Evolutionary conservation across 2,113 vertebrate genomes (phyloP).

Genomic region (Polyodon spathula): DNA sequence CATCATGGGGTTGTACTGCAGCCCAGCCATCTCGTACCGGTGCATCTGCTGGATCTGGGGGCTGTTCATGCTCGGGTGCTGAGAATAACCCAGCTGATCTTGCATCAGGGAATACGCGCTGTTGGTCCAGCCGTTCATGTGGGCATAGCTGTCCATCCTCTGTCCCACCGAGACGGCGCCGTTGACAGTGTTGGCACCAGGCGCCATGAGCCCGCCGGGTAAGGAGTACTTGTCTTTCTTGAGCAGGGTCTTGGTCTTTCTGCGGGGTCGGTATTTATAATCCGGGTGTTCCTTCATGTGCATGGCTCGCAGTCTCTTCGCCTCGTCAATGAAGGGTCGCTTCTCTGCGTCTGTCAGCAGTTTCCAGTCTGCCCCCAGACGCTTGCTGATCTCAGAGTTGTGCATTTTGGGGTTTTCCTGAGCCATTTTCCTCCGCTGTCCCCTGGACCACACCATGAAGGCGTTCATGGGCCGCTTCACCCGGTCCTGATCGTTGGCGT

Average conservation of each 20-base stretch:
- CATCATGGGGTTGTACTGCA: slow-evolving; percentile 97
- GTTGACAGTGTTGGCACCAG: slow-evolving; percentile 65
- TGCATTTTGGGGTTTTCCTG: slow-evolving; percentile 98
- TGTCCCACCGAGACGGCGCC: slow-evolving; percentile 82
- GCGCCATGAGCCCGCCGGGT: slow-evolving; percentile 77
- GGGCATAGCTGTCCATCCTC: slow-evolving; percentile 88
- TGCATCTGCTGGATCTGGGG: slow-evolving; percentile 92
- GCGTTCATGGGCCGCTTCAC: slow-evolving; percentile 97
- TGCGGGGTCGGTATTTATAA: slow-evolving; percentile 97
- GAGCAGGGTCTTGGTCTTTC: slow-evolving; percentile 96
- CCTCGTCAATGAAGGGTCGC: slow-evolving; percentile 95
- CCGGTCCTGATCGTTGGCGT: slow-evolving; percentile 76
- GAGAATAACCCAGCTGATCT: slow-evolving; percentile 87
- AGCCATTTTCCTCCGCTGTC: slow-evolving; percentile 93
- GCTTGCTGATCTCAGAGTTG: slow-evolving; percentile 97
- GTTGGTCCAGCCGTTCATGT: slow-evolving; percentile 96
- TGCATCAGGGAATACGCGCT: slow-evolving; percentile 93
- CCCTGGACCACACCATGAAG: slow-evolving; percentile 97
- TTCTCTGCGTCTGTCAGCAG: slow-evolving; percentile 92
- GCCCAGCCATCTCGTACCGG: slow-evolving; percentile 90
- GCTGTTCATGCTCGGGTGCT: slow-evolving; percentile 87
- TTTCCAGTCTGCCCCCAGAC: slow-evolving; percentile 95
- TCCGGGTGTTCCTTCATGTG: slow-evolving; percentile 99
- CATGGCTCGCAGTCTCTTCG: slow-evolving; percentile 88
- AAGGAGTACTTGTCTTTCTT: slow-evolving; percentile 98